Conservation (phyloP, 2,797 vertebrate species). For the Chaetodon trifasciatus region DNA sequence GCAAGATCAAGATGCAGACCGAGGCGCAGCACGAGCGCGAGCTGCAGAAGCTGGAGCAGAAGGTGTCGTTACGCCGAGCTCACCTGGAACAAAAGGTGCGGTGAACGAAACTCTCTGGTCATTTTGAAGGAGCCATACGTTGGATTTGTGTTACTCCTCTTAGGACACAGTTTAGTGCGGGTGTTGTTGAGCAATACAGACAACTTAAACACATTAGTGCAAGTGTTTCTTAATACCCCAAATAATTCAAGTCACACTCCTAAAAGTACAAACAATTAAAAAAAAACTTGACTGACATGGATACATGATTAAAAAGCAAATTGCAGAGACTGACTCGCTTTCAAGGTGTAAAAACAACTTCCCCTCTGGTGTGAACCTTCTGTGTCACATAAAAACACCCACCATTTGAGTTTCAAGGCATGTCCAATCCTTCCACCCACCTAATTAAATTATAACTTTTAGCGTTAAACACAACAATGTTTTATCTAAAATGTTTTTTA, state of each 20-base stretch:
- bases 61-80: constrained; percentile 96
- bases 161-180: background rate
- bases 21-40: constrained; percentile 98
- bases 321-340: background rate
- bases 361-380: background rate
- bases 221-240: background rate
- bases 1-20: constrained; percentile 99
- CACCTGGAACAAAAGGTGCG: constrained; percentile 98
- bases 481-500: background rate
- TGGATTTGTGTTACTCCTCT: background rate
- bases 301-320: background rate
- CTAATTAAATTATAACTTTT: background rate
- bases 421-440: background rate
- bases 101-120: background rate
- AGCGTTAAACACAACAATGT: background rate
- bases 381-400: background rate
- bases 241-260: background rate
- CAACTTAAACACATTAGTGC: background rate
- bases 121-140: constrained; percentile 7
- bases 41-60: constrained; percentile 98
- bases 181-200: background rate
- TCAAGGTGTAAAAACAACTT: background rate
- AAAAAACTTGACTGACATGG: background rate
- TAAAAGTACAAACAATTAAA: background rate
- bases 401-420: background rate